These are phyloP conservation scores for Heloderma charlesbogerti DNA, from an alignment of 2,113 vertebrate genomes.

Conservation along the genomic window DNA sequence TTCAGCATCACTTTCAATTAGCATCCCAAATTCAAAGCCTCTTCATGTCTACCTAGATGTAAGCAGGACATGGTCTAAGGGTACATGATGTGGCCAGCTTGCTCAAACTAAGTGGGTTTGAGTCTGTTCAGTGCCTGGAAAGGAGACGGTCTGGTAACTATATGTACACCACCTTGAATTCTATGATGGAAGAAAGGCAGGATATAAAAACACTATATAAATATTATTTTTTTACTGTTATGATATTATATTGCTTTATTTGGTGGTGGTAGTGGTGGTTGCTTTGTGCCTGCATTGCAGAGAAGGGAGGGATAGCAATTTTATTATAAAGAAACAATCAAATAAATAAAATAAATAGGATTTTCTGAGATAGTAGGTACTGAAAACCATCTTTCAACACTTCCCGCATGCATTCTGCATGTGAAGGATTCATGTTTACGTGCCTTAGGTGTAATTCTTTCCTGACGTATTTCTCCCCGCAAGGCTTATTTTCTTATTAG, in stretches of 20 bases:
- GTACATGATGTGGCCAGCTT: not conserved
- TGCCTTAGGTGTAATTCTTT: slow-evolving; percentile 21
- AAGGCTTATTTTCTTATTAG: slow-evolving; percentile 27
- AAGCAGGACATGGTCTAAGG: not conserved
- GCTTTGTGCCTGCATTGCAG: not conserved
- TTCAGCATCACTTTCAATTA: too few relatives aligned
- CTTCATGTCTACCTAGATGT: too few relatives aligned
- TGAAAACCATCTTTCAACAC: slow-evolving; percentile 38
- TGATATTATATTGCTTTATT: not conserved
- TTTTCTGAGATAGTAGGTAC: slow-evolving; percentile 45
- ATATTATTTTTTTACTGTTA: not conserved
- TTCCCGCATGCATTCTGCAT: slow-evolving; percentile 26
- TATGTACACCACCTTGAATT: not conserved
- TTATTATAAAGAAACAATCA: not conserved
- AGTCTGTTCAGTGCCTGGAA: not conserved
- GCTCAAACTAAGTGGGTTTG: not conserved
- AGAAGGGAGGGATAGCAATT: not conserved
- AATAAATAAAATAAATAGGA: slow-evolving; percentile 46
- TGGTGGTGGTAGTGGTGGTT: not conserved
- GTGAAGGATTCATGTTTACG: slow-evolving; percentile 28
- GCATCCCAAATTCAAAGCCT: too few relatives aligned
- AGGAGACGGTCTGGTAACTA: not conserved
- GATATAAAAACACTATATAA: not conserved
- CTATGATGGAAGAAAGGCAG: not conserved
- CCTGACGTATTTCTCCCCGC: slow-evolving; percentile 33